phyloP scores from a whole-genome alignment of 2,113 vertebrate genomes.

The Rana temporaria region DNA sequence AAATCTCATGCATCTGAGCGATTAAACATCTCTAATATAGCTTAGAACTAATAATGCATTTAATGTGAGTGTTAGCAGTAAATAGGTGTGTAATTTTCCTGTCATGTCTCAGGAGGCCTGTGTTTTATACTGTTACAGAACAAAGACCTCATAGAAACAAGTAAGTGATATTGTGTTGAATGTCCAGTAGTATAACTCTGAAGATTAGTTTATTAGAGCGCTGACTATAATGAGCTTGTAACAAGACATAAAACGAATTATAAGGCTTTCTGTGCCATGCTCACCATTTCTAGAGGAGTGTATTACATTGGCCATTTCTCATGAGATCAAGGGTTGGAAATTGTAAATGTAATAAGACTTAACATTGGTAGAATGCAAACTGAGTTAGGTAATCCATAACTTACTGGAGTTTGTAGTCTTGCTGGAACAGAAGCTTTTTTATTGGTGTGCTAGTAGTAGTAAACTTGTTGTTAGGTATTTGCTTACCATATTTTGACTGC shows the following conservation, averaged over 20 bases:
- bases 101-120: constrained; percentile 60
- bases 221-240: constrained; percentile 2
- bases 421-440: background rate
- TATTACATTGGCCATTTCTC: constrained; percentile 8
- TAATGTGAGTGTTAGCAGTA: constrained; percentile 67
- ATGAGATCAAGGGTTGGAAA: constrained; percentile 26
- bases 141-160: constrained; percentile 73
- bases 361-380: constrained; percentile 16
- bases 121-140: constrained; percentile 72
- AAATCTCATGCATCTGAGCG: no score
- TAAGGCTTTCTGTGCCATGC: background rate
- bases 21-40: no score
- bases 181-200: constrained; percentile 53
- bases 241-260: constrained; percentile 20
- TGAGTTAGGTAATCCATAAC: constrained; percentile 11
- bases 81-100: constrained; percentile 69
- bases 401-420: background rate
- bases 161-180: constrained; percentile 62
- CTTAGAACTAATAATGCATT: constrained; percentile 64
- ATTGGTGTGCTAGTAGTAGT: no score
- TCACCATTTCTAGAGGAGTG: background rate
- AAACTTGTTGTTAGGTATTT: no score
- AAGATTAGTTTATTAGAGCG: constrained; percentile 42
- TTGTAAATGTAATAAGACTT: constrained; percentile 28
- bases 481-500: no score